A percentile compares a stretch with the other conserved stretches of the same genome.
phyloP scores from a whole-genome alignment of 2,888 invertebrate species.

The Latrodectus elegans region DNA sequence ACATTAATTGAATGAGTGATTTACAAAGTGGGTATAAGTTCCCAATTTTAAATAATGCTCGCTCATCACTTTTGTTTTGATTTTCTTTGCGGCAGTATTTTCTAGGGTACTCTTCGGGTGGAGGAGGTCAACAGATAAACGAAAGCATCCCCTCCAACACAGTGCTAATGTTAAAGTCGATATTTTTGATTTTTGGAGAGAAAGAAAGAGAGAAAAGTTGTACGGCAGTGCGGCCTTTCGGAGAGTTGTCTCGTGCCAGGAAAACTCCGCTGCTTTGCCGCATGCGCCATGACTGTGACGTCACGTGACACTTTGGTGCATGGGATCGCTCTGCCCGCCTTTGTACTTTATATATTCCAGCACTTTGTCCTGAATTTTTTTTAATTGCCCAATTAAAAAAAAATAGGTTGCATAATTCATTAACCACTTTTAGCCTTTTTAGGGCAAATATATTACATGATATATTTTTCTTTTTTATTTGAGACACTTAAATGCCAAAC shows the following conservation, averaged over 20 bases:
- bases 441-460: not conserved
- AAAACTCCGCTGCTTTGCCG: constrained; percentile 42
- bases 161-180: constrained; percentile 68
- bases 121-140: not conserved
- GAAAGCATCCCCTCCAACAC: constrained; percentile 10
- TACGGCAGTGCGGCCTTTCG: constrained; percentile 51
- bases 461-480: not conserved
- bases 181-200: constrained; percentile 59
- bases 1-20: not conserved
- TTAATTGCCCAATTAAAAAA: no score
- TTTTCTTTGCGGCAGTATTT: not conserved
- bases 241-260: constrained; percentile 23
- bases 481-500: no score
- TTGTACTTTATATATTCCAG: not conserved
- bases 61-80: not conserved
- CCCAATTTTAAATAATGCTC: not conserved
- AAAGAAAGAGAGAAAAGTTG: constrained; percentile 42
- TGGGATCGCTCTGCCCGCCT: constrained; percentile 12
- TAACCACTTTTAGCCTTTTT: no score
- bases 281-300: constrained; percentile 49
- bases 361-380: no score
- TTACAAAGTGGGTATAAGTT: not conserved
- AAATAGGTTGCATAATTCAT: no score
- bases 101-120: not conserved
- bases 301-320: constrained; percentile 38